These are phyloP conservation scores for Cariama cristata DNA, from an alignment of 2,113 vertebrate species.

Conservation along the genomic window DNA sequence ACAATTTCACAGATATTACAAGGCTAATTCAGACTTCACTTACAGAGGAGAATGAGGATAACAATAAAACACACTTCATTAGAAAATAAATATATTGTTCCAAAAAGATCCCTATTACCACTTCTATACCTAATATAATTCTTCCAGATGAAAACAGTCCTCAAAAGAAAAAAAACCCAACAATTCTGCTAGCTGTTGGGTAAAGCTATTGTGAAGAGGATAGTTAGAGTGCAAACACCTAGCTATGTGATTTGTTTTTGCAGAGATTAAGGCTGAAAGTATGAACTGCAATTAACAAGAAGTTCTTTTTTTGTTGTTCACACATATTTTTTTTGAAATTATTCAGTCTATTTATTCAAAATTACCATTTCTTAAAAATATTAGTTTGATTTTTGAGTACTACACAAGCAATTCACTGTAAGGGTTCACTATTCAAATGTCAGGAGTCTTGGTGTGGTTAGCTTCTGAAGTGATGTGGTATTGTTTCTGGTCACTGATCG, in stretches of 20 bases:
- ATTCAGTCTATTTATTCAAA: not conserved
- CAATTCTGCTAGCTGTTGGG: not conserved
- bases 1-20: conserved; percentile 19
- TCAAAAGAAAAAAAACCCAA: not conserved
- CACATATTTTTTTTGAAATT: not conserved
- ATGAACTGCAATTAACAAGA: not conserved
- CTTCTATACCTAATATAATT: not conserved
- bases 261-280: not conserved
- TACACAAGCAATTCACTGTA: not conserved
- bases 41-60: not conserved
- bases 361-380: not conserved
- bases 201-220: not conserved
- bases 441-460: not conserved
- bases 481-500: not conserved
- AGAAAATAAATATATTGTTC: not conserved
- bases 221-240: not conserved
- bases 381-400: not conserved
- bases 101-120: not conserved
- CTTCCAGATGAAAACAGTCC: not conserved
- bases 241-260: not conserved
- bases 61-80: not conserved
- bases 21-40: not conserved
- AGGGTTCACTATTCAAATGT: not conserved
- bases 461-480: not conserved
- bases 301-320: not conserved